Base-by-base conservation (phyloP, 1,140 invertebrate species). In the Ericerus pela region DNA sequence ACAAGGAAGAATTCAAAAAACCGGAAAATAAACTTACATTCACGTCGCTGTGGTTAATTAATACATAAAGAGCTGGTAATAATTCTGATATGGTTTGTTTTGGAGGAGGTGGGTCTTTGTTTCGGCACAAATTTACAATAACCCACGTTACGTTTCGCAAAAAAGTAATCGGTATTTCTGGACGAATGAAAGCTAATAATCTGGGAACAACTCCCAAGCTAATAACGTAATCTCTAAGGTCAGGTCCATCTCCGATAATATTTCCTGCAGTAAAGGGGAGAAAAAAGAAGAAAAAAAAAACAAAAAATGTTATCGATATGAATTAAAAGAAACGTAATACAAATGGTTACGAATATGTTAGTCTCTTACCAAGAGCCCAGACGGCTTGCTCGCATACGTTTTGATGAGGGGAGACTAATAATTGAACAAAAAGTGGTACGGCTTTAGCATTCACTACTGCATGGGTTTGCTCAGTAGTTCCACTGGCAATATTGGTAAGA, bases 341-440 rank as follows among this genome's bases (percentile, higher is more conserved):
- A n/a, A n/a, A n/a, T n/a, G n/a, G n/a, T n/a, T n/a, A n/a, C n/a
- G n/a, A n/a, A n/a, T n/a, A 29, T 16, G 14, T 12, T 22, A 22
- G 27, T 28, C 11, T 30, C 33, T 62, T 80, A 73, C 90, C 94
- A 66, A 99, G 75, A 27, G 95, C 95, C 95, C 95, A 99, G 1
- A 98, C 94, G 38, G 95, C 91, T 71, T 99, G 96, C 73, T 99
- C 96, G 68, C 94, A 96, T 12, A 99, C 95, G 75, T 96, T 98
- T 65, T 93, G 89, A 71, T 96, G 91, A 52, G 81, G 81, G 28
- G 94, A 98, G 67, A 80, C 75, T 18, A 99, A 75, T 52, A 99
- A 75, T 65, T 88, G 78, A 47, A 99, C 73, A 72, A 99, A 99
- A 43, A 90, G 76, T 53, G 95, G 94, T 38, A 98, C 94, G 55